A percentile compares a stretch with the other conserved stretches of the same genome.
These are phyloP conservation scores for Bathynomus jamesi DNA, from an alignment of 1,140 invertebrate species.

Conservation along the genomic window DNA sequence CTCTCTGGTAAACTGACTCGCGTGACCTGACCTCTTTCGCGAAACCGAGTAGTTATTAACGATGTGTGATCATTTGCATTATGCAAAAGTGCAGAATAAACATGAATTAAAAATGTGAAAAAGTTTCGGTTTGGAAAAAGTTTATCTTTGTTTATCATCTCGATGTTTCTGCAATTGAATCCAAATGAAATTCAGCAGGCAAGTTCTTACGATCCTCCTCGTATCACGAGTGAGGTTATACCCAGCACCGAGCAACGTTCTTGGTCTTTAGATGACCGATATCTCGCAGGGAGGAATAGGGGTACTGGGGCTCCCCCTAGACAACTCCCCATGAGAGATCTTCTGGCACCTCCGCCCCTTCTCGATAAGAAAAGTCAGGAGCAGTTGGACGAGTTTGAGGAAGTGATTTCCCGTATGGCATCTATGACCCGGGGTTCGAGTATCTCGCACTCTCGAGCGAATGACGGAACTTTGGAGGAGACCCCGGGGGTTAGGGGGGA, in stretches of 20 bases:
- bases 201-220: background rate
- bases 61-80: background rate
- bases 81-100: background rate
- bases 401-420: constrained; percentile 34
- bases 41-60: background rate
- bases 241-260: background rate
- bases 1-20: background rate
- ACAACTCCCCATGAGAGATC: background rate
- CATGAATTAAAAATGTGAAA: background rate
- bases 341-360: background rate
- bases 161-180: background rate
- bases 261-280: background rate
- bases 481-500: constrained; percentile 48
- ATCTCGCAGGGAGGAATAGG: background rate
- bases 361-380: constrained; percentile 13
- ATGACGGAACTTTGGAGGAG: no score
- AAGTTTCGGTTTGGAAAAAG: no score
- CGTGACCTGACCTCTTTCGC: background rate
- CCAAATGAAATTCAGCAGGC: background rate
- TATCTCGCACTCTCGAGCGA: no score
- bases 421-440: no score
- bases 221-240: background rate
- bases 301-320: background rate
- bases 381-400: constrained; percentile 37
- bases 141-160: no score